Evolutionary conservation across 2,888 invertebrate genomes (phyloP).

Genomic region (Drosophila acutilabella): DNA sequence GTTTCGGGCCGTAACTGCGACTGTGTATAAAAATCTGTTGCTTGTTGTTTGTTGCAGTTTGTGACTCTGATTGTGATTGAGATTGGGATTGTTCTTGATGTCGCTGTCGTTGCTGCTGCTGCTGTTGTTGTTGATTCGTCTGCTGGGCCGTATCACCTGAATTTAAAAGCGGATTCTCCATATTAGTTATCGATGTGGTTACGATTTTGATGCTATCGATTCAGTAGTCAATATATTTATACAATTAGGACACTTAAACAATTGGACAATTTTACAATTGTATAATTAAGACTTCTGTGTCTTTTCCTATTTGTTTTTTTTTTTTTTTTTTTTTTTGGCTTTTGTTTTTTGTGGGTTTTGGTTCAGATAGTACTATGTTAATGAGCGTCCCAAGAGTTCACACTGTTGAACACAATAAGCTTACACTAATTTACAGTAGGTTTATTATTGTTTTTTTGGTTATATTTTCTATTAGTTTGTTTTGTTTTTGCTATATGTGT

Average conservation of each 20-base stretch:
- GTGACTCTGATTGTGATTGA: not conserved
- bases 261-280: slow-evolving; percentile 14
- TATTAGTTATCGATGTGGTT: slow-evolving; percentile 17
- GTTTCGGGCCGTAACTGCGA: slow-evolving; percentile 20
- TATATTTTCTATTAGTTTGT: not conserved
- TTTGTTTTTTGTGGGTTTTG: not conserved
- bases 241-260: slow-evolving; percentile 9
- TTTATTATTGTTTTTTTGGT: slow-evolving; percentile 1
- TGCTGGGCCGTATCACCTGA: slow-evolving; percentile 35
- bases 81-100: slow-evolving; percentile 8
- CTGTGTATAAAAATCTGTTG: slow-evolving; percentile 32
- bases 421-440: slow-evolving; percentile 53
- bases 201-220: slow-evolving; percentile 2
- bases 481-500: slow-evolving; percentile 19
- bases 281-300: slow-evolving; percentile 6
- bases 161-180: slow-evolving; percentile 37
- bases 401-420: slow-evolving; percentile 20
- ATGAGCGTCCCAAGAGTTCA: slow-evolving; percentile 1
- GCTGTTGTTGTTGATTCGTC: slow-evolving; percentile 6
- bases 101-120: not conserved
- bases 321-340: not conserved
- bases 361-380: slow-evolving; percentile 5
- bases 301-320: not conserved
- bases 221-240: slow-evolving; percentile 1
- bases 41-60: slow-evolving; percentile 9